Base-by-base conservation (phyloP, 2,888 invertebrate species). In the Aporophyla nigra region DNA sequence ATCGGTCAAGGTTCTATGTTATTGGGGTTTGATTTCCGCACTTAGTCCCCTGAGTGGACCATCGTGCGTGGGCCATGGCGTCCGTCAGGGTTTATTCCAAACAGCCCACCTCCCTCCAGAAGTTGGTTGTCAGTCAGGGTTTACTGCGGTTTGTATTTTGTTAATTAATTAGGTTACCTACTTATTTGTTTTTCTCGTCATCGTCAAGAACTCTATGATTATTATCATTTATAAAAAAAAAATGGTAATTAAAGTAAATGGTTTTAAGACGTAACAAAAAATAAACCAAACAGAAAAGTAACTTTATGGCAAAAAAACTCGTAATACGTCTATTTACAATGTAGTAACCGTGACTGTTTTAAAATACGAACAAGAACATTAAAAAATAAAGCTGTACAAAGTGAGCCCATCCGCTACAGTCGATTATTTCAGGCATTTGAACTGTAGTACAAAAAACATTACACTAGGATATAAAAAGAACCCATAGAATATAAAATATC, bases 391-490 rank as follows among this genome's bases (percentile, higher is more conserved):
- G 2, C 16, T 40, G 9, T 16, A 76, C 9, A 43, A 27, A 33
- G 27, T 16, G 3, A 66, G 21, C 16, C 51, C 59, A 61, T 53
- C 66, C 9, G 76, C 67, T 24, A 53, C 53, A 46, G 24, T 67
- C 24, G 9, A 46, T 54, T 76, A 53, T 76, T 66, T 24, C n/a
- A 43, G 46, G 6, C 1, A 19, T 59, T 53, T 46, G 16, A n/a
- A 66, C 43, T 51, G 43, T 10, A 65, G 33, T 21, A 33, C 10
- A 21, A 33, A 7, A 54, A 59, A 73, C 51, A 63, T 21, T 27
- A 6, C 2, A 59, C 10, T 5, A 21, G n/a, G 1, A 19, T 16
- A 16, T 33, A n/a, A 49, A 59, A n/a, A 51, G 12, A 74, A 68
- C 4, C 58, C 49, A 49, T 54, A 65, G 2, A 63, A 49, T 67